phyloP scores from a whole-genome alignment of 2,113 vertebrate genomes.

The Indicator indicator region DNA sequence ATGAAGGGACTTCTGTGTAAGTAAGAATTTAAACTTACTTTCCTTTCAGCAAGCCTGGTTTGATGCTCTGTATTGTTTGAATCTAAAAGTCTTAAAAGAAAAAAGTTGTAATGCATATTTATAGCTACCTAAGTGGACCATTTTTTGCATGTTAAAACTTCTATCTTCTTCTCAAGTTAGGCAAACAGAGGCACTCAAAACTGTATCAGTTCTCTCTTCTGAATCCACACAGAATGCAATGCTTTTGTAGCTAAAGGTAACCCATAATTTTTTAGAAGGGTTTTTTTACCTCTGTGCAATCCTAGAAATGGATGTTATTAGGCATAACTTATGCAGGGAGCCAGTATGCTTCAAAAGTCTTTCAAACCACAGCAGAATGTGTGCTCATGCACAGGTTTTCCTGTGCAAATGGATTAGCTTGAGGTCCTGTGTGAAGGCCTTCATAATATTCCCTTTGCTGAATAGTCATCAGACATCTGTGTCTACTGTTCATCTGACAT shows the following conservation, averaged over 20 bases:
- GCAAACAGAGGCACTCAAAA: not conserved
- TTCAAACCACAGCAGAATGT: not conserved
- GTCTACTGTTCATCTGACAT: not conserved
- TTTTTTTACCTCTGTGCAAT: not conserved
- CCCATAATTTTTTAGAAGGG: not conserved
- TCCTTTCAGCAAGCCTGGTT: not conserved
- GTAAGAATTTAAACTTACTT: conserved; percentile 37
- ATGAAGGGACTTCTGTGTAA: conserved; percentile 51
- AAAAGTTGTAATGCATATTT: not conserved
- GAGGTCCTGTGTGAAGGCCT: not conserved
- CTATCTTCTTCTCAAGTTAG: not conserved
- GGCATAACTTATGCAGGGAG: not conserved
- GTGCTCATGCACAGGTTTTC: not conserved
- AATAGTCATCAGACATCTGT: not conserved
- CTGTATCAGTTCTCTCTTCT: not conserved
- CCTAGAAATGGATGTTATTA: not conserved
- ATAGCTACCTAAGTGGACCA: not conserved
- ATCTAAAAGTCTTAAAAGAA: not conserved
- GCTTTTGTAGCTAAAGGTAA: not conserved
- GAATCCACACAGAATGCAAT: not conserved
- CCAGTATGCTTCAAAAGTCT: not conserved
- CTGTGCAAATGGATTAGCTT: not conserved
- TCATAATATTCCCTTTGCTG: not conserved
- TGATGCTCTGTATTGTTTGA: not conserved
- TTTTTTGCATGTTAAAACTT: not conserved